Base-by-base conservation (phyloP, 2,888 invertebrate genomes). In the Autographa pulchrina region DNA sequence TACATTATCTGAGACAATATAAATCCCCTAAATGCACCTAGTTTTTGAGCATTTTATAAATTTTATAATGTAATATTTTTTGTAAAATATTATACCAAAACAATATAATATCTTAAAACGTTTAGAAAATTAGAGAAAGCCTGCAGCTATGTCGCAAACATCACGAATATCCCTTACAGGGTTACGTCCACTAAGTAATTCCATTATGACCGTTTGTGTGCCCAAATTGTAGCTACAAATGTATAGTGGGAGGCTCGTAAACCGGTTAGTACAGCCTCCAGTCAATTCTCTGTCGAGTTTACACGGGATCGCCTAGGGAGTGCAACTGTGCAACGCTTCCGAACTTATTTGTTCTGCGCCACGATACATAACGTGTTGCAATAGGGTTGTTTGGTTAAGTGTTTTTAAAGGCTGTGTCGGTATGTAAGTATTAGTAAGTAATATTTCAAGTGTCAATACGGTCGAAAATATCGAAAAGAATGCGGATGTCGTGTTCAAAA, bases 241-340 rank as follows among this genome's bases (percentile, higher is more conserved):
- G 74, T 79, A 81, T 79, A 81, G 72, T 68, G 74, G 25, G 5
- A 18, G 77, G 65, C 74, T 66, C 75, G 70, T 89, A 88, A 91
- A 83, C 83, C 58, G 73, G 85, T 89, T 90, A 89, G 75, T 54
- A 43, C 41, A 65, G 78, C 80, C 81, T 70, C 85, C 80, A 90
- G 92, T 93, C 93, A 89, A 88, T 93, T 89, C 75, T 35, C 85
- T 90, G 93, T 92, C 93, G 77, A 87, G 91, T 93, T 92, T 90
- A 86, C 87, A 83, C 72, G 64, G 70, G 75, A 69, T 77, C 81
- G 84, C 79, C 68, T 16, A 59, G 80, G 76, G 82, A 82, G 70
- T 63, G 61, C 78, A 32, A 8, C 66, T 66, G 41, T 41, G 32
- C 35, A 48, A 38, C 18, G 63, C 54, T n/a, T 52, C 54, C 41